Conservation (phyloP, 2,888 invertebrate species). For the Trachelus tabidus region DNA sequence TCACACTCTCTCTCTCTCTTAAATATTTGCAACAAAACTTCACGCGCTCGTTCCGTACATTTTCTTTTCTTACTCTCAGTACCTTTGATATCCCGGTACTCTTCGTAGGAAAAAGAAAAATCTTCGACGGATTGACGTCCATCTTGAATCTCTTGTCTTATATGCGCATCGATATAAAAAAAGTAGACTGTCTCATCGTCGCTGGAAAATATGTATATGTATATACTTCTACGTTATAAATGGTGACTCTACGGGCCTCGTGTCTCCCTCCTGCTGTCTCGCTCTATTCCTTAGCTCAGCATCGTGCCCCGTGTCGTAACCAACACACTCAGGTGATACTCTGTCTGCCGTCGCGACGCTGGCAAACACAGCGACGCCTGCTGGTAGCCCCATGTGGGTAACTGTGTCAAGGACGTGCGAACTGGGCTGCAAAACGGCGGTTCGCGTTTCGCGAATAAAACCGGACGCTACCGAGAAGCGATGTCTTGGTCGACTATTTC, state of each 20-base stretch:
- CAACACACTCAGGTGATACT: conserved; percentile 2
- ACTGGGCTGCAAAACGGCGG: conserved; percentile 60
- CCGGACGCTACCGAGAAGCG: neutral
- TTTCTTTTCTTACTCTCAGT: neutral
- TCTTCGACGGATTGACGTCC: neutral
- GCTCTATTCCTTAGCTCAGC: neutral
- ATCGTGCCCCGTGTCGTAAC: conserved; percentile 15
- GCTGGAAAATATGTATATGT: neutral
- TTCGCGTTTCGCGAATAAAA: conserved; percentile 42
- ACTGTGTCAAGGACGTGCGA: conserved; percentile 67
- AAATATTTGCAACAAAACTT: neutral
- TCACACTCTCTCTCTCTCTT: neutral
- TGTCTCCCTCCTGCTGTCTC: conserved; percentile 8
- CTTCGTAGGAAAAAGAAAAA: no score
- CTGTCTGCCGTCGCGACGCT: conserved; percentile 8
- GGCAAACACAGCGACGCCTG: conserved; percentile 21
- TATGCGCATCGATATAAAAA: neutral
- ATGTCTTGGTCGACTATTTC: neutral
- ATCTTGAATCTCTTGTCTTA: neutral
- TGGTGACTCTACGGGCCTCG: conserved; percentile 6
- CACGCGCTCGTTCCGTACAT: neutral
- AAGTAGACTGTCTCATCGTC: neutral
- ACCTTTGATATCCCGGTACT: neutral
- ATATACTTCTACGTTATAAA: neutral
- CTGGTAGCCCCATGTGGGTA: conserved; percentile 61